Evolutionary conservation across 30 jellyfish, hydroid and myxozoan species (phyloP).

Genomic region (Cassiopea xamachana): DNA sequence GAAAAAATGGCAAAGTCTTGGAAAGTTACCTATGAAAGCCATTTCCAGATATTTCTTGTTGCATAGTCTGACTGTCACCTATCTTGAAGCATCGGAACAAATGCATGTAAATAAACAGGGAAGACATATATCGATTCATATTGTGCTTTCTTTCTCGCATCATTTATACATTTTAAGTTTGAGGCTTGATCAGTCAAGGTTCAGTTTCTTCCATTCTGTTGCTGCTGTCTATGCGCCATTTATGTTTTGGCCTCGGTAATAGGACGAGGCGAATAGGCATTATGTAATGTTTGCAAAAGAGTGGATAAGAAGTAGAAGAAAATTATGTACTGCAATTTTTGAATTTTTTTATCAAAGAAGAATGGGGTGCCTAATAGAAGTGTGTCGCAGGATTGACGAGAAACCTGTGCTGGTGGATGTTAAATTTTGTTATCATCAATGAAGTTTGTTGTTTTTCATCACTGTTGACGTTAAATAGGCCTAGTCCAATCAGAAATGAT

Average conservation of each 20-base stretch:
- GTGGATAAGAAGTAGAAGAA: no score
- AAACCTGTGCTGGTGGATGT: no score
- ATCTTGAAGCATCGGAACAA: not conserved
- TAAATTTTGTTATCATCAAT: no score
- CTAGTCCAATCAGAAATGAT: not conserved
- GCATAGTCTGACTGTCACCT: not conserved
- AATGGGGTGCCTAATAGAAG: no score
- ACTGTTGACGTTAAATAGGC: not conserved
- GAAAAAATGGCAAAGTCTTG: not conserved
- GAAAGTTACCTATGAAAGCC: conserved; percentile 19
- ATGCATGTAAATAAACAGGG: not conserved
- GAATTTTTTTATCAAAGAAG: no score
- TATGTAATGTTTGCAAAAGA: not conserved
- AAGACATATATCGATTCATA: not conserved
- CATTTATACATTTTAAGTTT: not conserved
- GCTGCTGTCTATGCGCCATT: not conserved
- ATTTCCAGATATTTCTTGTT: conserved; percentile 12
- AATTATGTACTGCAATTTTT: no score
- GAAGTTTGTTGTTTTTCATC: not conserved
- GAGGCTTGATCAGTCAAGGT: not conserved
- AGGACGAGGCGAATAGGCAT: not conserved
- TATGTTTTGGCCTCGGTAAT: not conserved
- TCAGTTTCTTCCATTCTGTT: not conserved
- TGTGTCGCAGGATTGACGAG: no score
- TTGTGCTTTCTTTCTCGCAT: not conserved